Base-by-base conservation (phyloP, 2,797 vertebrate species). In the Antennarius maculatus region DNA sequence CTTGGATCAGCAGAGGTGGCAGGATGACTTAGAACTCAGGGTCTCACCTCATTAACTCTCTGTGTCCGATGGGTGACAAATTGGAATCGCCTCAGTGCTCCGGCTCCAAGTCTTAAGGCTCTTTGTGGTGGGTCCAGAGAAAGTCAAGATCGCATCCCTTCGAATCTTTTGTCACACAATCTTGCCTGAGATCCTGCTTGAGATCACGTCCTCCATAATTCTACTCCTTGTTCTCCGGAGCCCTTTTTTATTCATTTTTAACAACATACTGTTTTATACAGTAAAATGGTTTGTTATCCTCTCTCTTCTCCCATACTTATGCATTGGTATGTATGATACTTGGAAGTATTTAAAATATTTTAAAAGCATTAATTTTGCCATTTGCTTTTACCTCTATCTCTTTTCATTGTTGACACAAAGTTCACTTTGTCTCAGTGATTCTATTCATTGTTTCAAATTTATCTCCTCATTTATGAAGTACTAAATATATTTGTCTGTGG, bases 31-130 rank as follows among this genome's bases (percentile, higher is more conserved):
- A 94, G 92, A 91, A 92, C 92, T 82, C 68, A 28, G 84, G 88
- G 91, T 88, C 84, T 87, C 75, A 92, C 87, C 93, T 94, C 95
- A 95, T 95, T 95, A 95, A 94, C 94, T 94, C 86, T 73, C 60
- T 72, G 88, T 83, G 90, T 93, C 92, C 87, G 78, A 76, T 60
- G 72, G 86, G 88, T 82, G 86, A 94, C 92, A 94, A 91, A 93
- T 93, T 92, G 92, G 91, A 94, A 94, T 94, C 92, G 93, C 92
- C 88, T 93, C 88, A 27, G 81, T 71, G 11, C 71, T 69, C 71
- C 34, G 27, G 81, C 74, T 72, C 58, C 9, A 39, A 60, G 54
- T 71, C 72, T 53, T 69, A 69, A 64, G 66, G 64, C 67, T 70
- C 48, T n/a, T 75, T 18, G 43, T 55, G 46, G 56, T 37, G 61